Conservation (phyloP, 2,888 invertebrate genomes). For the Drosophila helvetica region DNA sequence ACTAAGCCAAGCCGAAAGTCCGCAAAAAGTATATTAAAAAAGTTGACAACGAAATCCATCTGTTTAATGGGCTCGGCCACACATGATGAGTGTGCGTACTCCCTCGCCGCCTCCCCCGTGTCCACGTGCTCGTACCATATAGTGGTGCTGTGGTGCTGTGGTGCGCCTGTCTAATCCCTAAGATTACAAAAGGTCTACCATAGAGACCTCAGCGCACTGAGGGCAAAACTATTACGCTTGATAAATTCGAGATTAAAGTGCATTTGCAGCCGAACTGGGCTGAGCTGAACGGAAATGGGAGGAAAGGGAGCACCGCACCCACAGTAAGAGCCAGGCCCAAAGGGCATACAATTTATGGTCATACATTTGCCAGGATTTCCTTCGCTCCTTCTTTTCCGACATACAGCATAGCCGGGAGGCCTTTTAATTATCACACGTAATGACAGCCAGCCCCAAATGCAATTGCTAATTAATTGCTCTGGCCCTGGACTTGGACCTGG, state of each 20-base stretch:
- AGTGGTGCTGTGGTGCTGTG: not conserved
- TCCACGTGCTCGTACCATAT: conserved; percentile 10
- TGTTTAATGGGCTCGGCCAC: conserved; percentile 62
- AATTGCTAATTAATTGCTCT: conserved; percentile 81
- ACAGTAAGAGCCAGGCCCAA: conserved; percentile 25
- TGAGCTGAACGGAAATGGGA: not conserved
- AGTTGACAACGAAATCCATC: conserved; percentile 76
- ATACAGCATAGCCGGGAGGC: conserved; percentile 31
- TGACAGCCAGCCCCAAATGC: conserved; percentile 77
- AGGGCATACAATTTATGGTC: conserved; percentile 80
- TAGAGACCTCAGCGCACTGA: conserved; percentile 4
- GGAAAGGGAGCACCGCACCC: conserved; percentile 23
- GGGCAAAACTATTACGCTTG: conserved; percentile 73
- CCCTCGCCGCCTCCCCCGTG: conserved; percentile 27
- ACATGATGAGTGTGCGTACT: conserved; percentile 3
- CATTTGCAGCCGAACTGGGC: conserved; percentile 71
- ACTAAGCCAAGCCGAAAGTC: not conserved
- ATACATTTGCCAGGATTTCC: conserved; percentile 75
- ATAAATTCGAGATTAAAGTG: conserved; percentile 81
- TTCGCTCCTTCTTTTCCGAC: conserved; percentile 23
- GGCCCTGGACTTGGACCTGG: conserved; percentile 23
- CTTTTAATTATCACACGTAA: conserved; percentile 80
- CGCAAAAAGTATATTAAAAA: conserved; percentile 61
- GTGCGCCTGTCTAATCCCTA: conserved; percentile 57
- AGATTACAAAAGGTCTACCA: conserved; percentile 65